Evolutionary conservation across 2,113 vertebrate species (phyloP), one percentile per base, ranked within the genome.

Genomic region (Pedionomus torquatus): DNA sequence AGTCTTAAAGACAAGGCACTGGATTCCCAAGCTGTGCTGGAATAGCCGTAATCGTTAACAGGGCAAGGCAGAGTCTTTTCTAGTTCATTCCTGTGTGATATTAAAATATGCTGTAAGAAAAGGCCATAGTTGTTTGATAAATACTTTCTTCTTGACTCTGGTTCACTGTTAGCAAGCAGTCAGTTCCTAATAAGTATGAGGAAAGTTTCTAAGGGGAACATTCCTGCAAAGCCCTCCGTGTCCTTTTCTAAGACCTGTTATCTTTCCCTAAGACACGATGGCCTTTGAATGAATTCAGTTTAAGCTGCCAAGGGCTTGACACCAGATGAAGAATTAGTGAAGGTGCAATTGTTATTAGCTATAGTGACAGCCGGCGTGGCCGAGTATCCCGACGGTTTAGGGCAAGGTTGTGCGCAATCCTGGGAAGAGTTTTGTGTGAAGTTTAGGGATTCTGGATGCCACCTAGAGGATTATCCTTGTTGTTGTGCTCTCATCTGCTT

Each of bases 391-490:
- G 0, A 10, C 0, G 2, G 23, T 8, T 7, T 9, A 7, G 37
- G 54, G 39, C 54, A 13, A 44, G 63, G 66, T 71, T 78, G 24
- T 0, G 4, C 0, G 0, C 58, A 44, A 7, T 23, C 31, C 12
- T 0, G 1, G n/a, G 65, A 20, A 23, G 35, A 57, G 12, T 11
- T 28, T 5, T 2, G 4, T 12, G 20, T 8, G 52, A 16, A 35
- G 37, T 92, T 81, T 33, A 33, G 86, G 72, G 83, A 41, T 75
- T 74, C 61, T 66, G 57, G 92, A 69, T 93, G 89, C 95, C 94
- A 95, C 52, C 86, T 93, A 93, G 94, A 96, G 88, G 96, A 90
- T 84, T 87, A 55, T 52, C 65, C 48, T 55, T 52, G 69, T 28
- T 10, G 26, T 26, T 66, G 55, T 92, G 21, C 52, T 87, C 41